Base-by-base conservation (phyloP, 2,888 invertebrate genomes). In the Erannis defoliaria region DNA sequence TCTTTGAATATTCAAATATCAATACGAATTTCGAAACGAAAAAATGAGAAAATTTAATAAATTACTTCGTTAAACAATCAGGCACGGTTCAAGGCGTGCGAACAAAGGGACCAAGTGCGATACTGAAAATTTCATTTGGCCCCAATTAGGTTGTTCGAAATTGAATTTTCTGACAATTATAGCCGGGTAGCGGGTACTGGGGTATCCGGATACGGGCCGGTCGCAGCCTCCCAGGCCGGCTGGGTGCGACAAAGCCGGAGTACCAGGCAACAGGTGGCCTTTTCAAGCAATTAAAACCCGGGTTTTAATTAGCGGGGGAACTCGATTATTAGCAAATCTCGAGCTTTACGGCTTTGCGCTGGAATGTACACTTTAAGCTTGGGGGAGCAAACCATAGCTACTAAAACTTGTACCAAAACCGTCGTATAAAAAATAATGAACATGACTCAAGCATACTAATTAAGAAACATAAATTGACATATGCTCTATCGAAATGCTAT, bases 271-370 rank as follows among this genome's bases (percentile, higher is more conserved):
- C 93, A 93, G 92, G 93, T 93, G 90, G 86, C 83, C 78, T 77
- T 87, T 83, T 85, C 76, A 74, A 86, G 88, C 92, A 93, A 93
- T 93, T 93, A 93, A 93, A 92, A 92, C 79, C 77, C 81, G 81
- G 82, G 79, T 88, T 91, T 89, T 93, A 93, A 93, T 93, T 93
- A 92, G 90, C 86, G 83, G 89, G 93, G 93, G 92, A 86, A 84
- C 76, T 82, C 82, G 85, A 86, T 91, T 90, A 92, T 92, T 89
- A 89, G 89, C 89, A 80, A 84, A 86, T 87, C 86, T 88, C 86
- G 77, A 83, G 85, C 84, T 89, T 81, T 79, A 81, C 76, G 80
- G 88, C 81, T 88, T 88, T 86, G 80, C 80, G 83, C 80, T 77
- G 88, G 85, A 85, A 89, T 86, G 83, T 83, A 84, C 88, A 81